Percentiles rank a stretch among this genome's conserved stretches.
Evolutionary conservation across 1,140 invertebrate genomes (phyloP).

Genomic region (Tyrophagus putrescentiae): DNA sequence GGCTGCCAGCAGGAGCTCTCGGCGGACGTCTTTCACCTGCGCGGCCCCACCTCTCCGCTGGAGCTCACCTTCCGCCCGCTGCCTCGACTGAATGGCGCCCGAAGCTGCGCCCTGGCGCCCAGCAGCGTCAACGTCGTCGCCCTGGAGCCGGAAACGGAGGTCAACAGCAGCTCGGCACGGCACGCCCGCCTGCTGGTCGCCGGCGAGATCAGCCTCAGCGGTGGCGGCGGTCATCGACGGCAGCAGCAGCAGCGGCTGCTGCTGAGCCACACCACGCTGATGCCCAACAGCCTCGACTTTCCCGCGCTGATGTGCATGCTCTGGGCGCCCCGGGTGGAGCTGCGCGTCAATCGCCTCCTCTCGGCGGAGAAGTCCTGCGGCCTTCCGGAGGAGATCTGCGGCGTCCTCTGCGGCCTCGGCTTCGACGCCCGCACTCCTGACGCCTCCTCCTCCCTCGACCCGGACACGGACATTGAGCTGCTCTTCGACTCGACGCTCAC

Average conservation of each 20-base stretch:
- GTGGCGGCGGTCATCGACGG: no score
- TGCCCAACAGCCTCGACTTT: conserved; percentile 70
- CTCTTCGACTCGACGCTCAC: neutral
- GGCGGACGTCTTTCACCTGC: conserved; percentile 40
- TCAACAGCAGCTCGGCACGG: no score
- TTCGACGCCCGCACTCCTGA: no score
- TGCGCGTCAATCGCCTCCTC: no score
- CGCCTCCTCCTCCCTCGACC: conserved; percentile 43
- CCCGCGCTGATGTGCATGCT: conserved; percentile 54
- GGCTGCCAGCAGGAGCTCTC: no score
- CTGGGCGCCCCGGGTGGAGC: conserved; percentile 62
- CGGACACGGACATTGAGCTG: conserved; percentile 62
- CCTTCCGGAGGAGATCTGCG: neutral
- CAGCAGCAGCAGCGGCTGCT: conserved; percentile 36
- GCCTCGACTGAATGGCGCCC: no score
- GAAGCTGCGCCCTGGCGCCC: no score
- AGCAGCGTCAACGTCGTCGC: conserved; percentile 75
- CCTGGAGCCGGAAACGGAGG: conserved; percentile 58
- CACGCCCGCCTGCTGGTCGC: conserved; percentile 51
- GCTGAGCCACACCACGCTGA: conserved; percentile 59
- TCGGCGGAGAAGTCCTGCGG: neutral
- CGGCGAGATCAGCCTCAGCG: conserved; percentile 42
- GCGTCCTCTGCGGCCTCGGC: neutral
- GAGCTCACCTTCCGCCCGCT: no score
- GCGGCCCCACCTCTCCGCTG: conserved; percentile 56